Conservation (phyloP, 1,140 invertebrate species). For the Pseudomyrmex cubaensis region DNA sequence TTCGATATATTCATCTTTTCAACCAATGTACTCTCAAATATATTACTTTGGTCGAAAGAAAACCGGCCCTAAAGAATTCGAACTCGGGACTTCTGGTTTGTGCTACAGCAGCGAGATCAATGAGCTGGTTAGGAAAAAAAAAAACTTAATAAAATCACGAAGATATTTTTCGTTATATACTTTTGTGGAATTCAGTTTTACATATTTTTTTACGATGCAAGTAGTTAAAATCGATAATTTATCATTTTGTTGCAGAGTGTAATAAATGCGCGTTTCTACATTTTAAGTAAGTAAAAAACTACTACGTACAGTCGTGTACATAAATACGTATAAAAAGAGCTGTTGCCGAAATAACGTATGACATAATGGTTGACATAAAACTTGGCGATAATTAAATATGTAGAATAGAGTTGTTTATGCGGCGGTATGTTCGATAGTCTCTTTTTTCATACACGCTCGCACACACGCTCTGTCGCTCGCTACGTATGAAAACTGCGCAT, state of each 20-base stretch:
- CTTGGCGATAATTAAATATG: not conserved
- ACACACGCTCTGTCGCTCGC: too few relatives aligned
- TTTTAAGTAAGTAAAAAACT: constrained; percentile 3
- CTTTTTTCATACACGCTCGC: not conserved
- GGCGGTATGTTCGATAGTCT: not conserved
- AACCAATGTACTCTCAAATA: too few relatives aligned
- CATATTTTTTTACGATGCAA: not conserved
- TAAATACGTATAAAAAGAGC: not conserved
- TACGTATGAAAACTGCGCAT: not conserved
- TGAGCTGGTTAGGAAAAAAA: too few relatives aligned
- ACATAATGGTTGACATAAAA: constrained; percentile 8
- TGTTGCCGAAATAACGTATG: not conserved
- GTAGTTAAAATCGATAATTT: not conserved
- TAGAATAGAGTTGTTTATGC: constrained; percentile 16
- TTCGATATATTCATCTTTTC: too few relatives aligned
- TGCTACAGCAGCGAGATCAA: too few relatives aligned
- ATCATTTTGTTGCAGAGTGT: not conserved
- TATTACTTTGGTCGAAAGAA: too few relatives aligned
- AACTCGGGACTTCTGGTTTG: too few relatives aligned
- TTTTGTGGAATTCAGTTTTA: not conserved
- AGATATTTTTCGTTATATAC: not conserved
- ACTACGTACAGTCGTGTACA: not conserved
- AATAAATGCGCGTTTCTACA: not conserved
- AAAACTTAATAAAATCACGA: too few relatives aligned
- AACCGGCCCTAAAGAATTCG: too few relatives aligned